These are phyloP conservation scores for Anthophora plumipes DNA, from an alignment of 2,888 invertebrate species.

Conservation along the genomic window DNA sequence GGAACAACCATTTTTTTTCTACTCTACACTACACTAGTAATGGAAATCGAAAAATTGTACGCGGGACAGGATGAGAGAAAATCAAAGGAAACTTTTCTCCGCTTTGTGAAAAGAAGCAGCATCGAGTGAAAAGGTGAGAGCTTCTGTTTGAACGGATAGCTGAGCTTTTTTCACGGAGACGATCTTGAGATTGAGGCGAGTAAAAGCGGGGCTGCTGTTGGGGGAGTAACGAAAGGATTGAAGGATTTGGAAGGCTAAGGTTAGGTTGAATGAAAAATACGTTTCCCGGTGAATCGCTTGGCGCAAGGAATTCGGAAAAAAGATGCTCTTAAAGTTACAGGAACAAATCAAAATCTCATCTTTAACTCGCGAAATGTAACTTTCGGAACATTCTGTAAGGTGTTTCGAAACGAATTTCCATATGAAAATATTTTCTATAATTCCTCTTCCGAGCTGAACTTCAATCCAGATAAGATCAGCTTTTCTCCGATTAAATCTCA, in stretches of 20 bases:
- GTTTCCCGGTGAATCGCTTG: not conserved
- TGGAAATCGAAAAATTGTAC: not conserved
- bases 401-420: no score
- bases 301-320: not conserved
- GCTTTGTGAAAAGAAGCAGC: no score
- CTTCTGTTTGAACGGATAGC: not conserved
- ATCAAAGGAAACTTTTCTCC: not conserved
- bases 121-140: slow-evolving; percentile 1
- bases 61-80: not conserved
- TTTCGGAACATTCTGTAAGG: no score
- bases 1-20: not conserved
- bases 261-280: slow-evolving; percentile 26
- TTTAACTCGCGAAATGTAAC: not conserved
- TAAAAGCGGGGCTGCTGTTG: not conserved
- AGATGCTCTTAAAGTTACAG: not conserved
- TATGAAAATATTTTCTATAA: no score
- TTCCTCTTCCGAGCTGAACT: no score
- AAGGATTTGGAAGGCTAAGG: slow-evolving; percentile 3
- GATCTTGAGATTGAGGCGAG: slow-evolving; percentile 21
- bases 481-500: not conserved
- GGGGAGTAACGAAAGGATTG: slow-evolving; percentile 14
- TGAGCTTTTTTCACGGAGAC: not conserved
- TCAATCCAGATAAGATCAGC: not conserved
- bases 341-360: not conserved
- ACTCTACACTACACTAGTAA: not conserved